phyloP scores from a whole-genome alignment of 2,113 vertebrate genomes.

The Onychostoma macrolepis region DNA sequence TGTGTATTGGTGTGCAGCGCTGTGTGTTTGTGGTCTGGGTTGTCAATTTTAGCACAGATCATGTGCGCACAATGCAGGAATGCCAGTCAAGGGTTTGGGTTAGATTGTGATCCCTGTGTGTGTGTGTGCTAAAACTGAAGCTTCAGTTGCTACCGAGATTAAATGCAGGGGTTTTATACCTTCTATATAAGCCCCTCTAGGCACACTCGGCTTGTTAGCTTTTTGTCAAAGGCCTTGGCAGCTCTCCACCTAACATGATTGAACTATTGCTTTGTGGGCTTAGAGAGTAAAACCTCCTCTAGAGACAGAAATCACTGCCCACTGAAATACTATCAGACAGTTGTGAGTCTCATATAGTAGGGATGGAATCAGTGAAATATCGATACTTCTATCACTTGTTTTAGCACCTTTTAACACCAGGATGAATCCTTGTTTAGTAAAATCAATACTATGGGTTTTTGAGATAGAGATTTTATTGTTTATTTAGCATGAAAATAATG shows the following conservation, averaged over 20 bases:
- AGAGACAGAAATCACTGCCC: constrained; percentile 4
- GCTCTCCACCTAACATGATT: constrained; percentile 29
- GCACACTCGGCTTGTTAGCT: constrained; percentile 20
- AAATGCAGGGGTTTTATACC: constrained; percentile 23
- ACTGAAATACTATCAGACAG: neutral
- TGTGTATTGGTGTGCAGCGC: neutral
- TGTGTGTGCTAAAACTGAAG: neutral
- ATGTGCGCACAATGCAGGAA: neutral
- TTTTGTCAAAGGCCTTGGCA: constrained; percentile 35
- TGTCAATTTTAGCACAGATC: constrained; percentile 34
- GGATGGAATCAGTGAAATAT: neutral
- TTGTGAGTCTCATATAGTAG: neutral
- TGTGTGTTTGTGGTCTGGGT: constrained; percentile 11
- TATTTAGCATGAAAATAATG: neutral
- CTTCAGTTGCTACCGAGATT: constrained; percentile 12
- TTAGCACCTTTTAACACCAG: neutral
- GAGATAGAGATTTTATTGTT: neutral
- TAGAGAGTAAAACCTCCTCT: constrained; percentile 11
- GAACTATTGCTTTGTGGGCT: constrained; percentile 30
- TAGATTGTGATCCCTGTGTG: neutral
- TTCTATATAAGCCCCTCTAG: constrained; percentile 9
- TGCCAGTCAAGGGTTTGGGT: constrained; percentile 11
- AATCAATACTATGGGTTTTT: neutral
- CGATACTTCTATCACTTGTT: neutral
- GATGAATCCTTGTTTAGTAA: neutral